Percentiles rank a stretch among this genome's conserved stretches.
Conservation (phyloP, 2,113 vertebrate species). For the Macquaria australasica region DNA sequence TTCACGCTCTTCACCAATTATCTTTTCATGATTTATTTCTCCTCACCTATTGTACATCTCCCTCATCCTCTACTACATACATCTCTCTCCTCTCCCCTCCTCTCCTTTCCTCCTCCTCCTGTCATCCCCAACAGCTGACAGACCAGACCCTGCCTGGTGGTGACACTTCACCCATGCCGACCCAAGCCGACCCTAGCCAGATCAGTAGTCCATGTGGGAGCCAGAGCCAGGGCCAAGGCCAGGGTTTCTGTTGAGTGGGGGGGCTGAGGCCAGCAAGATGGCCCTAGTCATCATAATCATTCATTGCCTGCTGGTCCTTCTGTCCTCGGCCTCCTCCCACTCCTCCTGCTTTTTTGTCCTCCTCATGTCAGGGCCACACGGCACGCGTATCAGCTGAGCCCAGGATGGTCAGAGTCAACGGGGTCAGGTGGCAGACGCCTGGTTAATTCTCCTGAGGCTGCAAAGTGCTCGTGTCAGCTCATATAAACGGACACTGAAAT, state of each 20-base stretch:
- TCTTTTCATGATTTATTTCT: neutral
- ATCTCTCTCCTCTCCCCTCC: constrained; percentile 1
- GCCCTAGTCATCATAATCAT: constrained; percentile 81
- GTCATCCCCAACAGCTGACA: constrained; percentile 74
- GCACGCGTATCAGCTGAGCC: constrained; percentile 82
- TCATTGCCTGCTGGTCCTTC: constrained; percentile 82
- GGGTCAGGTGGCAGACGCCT: constrained; percentile 86
- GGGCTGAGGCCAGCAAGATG: constrained; percentile 72
- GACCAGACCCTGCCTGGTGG: constrained; percentile 74
- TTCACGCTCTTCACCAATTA: neutral
- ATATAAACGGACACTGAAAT: constrained; percentile 46
- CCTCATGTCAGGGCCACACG: constrained; percentile 72
- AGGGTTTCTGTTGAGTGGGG: constrained; percentile 44
- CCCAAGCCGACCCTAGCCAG: constrained; percentile 73
- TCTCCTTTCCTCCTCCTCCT: constrained; percentile 35
- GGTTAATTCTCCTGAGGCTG: constrained; percentile 83
- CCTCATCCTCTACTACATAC: no score
- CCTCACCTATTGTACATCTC: constrained; percentile 5
- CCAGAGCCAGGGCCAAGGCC: constrained; percentile 77
- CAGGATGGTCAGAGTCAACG: constrained; percentile 76
- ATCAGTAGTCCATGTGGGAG: constrained; percentile 69
- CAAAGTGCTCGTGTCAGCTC: constrained; percentile 56
- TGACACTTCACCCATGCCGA: constrained; percentile 77
- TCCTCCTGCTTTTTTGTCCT: constrained; percentile 69
- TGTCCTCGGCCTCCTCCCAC: constrained; percentile 72